These are phyloP conservation scores for Agonopterix arenella DNA, from an alignment of 2,888 invertebrate species.

Conservation along the genomic window DNA sequence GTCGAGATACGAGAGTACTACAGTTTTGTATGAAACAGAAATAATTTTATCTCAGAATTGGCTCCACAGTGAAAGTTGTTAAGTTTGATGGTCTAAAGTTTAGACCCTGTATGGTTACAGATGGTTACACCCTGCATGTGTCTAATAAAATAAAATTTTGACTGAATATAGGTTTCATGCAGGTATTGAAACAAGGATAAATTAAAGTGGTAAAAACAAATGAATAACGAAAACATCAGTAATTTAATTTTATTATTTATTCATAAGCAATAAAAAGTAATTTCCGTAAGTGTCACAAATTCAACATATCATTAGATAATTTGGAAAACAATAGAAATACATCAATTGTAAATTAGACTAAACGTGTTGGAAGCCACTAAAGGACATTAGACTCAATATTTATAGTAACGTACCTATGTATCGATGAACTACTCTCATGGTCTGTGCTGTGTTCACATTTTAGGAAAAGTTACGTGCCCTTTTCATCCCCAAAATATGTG, in stretches of 20 bases:
- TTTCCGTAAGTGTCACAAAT: conserved; percentile 61
- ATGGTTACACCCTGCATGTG: too few relatives aligned
- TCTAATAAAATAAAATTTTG: too few relatives aligned
- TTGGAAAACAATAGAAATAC: conserved; percentile 40
- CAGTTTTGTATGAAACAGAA: too few relatives aligned
- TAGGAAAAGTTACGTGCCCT: conserved; percentile 28
- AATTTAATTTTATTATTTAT: conserved; percentile 58
- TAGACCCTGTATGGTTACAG: too few relatives aligned
- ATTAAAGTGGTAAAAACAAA: too few relatives aligned
- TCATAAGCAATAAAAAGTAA: conserved; percentile 76
- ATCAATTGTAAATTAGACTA: conserved; percentile 39
- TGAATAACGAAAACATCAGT: conserved; percentile 19
- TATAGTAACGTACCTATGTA: conserved; percentile 14
- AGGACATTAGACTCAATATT: conserved; percentile 29
- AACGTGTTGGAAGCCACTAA: conserved; percentile 49
- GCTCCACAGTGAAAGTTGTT: too few relatives aligned
- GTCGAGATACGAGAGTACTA: too few relatives aligned
- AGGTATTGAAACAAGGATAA: too few relatives aligned
- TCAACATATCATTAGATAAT: conserved; percentile 44
- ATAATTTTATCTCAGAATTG: too few relatives aligned
- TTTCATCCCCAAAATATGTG: conserved; percentile 40
- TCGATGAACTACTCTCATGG: conserved; percentile 33
- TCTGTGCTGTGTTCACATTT: conserved; percentile 10
- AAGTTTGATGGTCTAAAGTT: too few relatives aligned
- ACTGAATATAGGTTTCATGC: too few relatives aligned